These are phyloP conservation scores for Panurus biarmicus DNA, from an alignment of 2,113 vertebrate genomes.

Conservation along the genomic window DNA sequence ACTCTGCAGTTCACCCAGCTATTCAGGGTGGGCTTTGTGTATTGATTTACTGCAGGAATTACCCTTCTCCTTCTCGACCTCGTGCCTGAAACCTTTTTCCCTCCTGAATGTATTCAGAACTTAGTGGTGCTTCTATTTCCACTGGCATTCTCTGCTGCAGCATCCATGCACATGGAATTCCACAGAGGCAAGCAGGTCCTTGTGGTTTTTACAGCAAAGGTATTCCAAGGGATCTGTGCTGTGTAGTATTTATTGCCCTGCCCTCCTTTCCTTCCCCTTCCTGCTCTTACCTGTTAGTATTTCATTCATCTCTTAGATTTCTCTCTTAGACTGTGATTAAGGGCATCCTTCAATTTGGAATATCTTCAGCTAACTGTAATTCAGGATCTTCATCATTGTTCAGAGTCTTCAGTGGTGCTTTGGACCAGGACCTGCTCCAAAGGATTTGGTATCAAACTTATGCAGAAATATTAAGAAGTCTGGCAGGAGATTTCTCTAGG, in stretches of 20 bases:
- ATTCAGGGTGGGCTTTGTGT: neutral
- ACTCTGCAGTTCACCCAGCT: neutral
- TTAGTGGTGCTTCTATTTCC: neutral
- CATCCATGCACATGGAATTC: neutral
- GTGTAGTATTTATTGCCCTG: neutral
- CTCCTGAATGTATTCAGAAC: neutral
- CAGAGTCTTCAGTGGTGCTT: neutral
- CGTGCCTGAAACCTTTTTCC: too few relatives aligned
- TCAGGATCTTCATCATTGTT: neutral
- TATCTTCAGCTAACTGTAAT: neutral
- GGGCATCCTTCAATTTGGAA: neutral
- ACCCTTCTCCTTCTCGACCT: neutral
- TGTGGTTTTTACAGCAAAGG: neutral
- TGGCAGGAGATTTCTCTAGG: neutral
- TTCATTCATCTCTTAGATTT: neutral
- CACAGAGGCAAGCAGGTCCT: neutral
- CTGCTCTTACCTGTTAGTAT: neutral
- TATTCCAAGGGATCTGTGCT: neutral
- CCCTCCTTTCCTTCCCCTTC: neutral
- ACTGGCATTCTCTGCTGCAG: neutral
- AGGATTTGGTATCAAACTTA: neutral
- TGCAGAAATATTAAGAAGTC: neutral
- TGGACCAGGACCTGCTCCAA: neutral
- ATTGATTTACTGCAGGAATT: neutral
- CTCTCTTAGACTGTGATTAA: neutral